A percentile compares a stretch with the other conserved stretches of the same genome.
These are phyloP conservation scores for Sigmodon hispidus DNA, from an alignment of 2,113 vertebrate species.

Conservation along the genomic window DNA sequence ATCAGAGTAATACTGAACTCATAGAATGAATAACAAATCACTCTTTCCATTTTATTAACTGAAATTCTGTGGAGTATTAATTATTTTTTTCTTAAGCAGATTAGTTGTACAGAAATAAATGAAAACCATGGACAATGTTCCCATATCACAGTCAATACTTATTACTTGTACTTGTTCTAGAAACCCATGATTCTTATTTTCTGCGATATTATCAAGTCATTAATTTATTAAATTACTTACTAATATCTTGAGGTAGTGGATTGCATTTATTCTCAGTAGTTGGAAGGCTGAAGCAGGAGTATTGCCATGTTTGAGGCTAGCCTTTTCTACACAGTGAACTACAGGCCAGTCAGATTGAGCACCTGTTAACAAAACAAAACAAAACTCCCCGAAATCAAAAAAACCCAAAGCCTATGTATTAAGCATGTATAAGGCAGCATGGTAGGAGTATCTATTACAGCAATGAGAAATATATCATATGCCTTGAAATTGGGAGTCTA, in stretches of 20 bases:
- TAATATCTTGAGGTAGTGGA: not conserved
- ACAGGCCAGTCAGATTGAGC: not conserved
- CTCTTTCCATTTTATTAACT: not conserved
- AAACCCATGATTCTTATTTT: not conserved
- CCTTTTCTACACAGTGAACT: not conserved
- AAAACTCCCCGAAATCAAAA: no score
- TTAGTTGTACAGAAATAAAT: not conserved
- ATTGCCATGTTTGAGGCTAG: not conserved
- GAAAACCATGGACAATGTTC: not conserved
- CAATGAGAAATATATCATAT: not conserved
- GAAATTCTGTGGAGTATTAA: not conserved
- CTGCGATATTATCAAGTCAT: not conserved
- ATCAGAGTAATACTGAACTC: not conserved
- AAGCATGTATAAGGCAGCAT: not conserved
- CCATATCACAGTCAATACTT: not conserved
- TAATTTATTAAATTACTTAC: not conserved
- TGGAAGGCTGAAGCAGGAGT: not conserved
- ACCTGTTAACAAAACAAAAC: not conserved
- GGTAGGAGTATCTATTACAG: not conserved
- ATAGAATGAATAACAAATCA: not conserved
- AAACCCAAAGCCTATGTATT: not conserved
- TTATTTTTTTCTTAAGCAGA: not conserved
- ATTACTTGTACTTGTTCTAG: not conserved
- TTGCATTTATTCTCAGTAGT: not conserved
- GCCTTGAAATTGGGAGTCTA: not conserved